Conservation (phyloP, 2,113 vertebrate genomes). For the Polyodon spathula region DNA sequence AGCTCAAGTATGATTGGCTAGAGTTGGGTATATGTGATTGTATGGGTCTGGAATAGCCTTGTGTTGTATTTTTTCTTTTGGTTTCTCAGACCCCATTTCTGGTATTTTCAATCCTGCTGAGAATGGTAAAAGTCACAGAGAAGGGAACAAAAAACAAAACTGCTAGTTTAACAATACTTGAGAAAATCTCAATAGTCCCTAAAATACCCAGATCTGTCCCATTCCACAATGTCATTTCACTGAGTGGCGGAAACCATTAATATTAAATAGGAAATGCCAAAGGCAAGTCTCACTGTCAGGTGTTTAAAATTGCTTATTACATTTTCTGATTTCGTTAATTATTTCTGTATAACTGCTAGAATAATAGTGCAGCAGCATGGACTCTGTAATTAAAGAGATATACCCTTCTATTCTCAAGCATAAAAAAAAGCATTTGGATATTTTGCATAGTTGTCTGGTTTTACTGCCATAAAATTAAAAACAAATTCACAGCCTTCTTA, state of each 20-base stretch:
- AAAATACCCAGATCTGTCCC: slow-evolving; percentile 26
- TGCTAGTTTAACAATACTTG: slow-evolving; percentile 15
- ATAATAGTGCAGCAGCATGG: background rate
- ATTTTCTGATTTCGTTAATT: slow-evolving; percentile 23
- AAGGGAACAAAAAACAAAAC: slow-evolving; percentile 26
- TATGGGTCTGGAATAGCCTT: no score
- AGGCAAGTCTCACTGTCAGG: slow-evolving; percentile 15
- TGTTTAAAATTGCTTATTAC: slow-evolving; percentile 20
- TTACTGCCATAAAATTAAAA: no score
- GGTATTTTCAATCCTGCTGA: slow-evolving; percentile 23
- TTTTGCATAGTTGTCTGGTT: no score
- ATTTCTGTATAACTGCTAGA: slow-evolving; percentile 5
- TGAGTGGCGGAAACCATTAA: slow-evolving; percentile 43
- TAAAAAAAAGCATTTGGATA: background rate
- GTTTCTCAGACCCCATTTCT: no score
- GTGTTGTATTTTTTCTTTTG: no score
- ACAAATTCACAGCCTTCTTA: no score
- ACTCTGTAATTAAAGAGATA: background rate
- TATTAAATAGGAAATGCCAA: slow-evolving; percentile 20
- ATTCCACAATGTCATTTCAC: slow-evolving; percentile 35
- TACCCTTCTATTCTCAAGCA: background rate
- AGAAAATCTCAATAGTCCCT: slow-evolving; percentile 16
- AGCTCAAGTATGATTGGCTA: no score
- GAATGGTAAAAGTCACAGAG: slow-evolving; percentile 31
- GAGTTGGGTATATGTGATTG: no score